A percentile compares a stretch with the other conserved stretches of the same genome.
Conservation (phyloP, 1,140 invertebrate species). For the Pseudobourletiella spinata region DNA sequence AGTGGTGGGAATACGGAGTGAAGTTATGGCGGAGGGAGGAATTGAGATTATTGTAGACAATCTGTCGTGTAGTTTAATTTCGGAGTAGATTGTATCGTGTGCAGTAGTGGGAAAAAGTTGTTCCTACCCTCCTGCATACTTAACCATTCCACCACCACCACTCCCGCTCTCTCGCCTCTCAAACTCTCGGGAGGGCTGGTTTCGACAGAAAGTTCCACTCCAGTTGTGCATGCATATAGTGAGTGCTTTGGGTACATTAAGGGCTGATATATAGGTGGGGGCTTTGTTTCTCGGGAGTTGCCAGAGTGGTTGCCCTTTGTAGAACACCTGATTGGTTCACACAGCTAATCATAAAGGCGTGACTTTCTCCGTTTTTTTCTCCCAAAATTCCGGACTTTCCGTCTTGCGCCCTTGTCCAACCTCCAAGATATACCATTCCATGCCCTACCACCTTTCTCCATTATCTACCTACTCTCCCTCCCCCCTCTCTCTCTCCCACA, state of each 20-base stretch:
- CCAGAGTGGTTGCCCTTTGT: slow-evolving; percentile 27
- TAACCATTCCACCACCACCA: too few species aligned
- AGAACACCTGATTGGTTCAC: slow-evolving; percentile 36
- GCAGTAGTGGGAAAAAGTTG: background rate
- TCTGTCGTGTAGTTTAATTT: too few species aligned
- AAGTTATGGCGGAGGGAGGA: too few species aligned
- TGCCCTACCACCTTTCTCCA: slow-evolving; percentile 10
- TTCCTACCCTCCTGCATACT: too few species aligned
- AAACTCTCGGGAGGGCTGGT: too few species aligned
- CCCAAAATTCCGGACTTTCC: slow-evolving; percentile 23
- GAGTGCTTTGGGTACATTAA: slow-evolving; percentile 27
- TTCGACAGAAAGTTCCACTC: too few species aligned
- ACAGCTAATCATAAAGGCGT: slow-evolving; percentile 37
- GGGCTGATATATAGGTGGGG: slow-evolving; percentile 26
- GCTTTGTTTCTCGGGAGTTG: slow-evolving; percentile 35
- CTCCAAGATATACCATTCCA: background rate
- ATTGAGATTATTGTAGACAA: too few species aligned
- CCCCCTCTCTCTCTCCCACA: background rate
- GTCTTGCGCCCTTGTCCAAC: slow-evolving; percentile 13
- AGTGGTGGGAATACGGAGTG: too few species aligned
- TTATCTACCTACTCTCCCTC: background rate
- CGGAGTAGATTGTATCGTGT: background rate
- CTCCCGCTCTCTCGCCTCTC: too few species aligned
- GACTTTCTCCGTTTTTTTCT: slow-evolving; percentile 28
- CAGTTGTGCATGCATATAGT: background rate